Conservation (phyloP, 2,113 vertebrate genomes). For the Pleuronectes platessa region DNA sequence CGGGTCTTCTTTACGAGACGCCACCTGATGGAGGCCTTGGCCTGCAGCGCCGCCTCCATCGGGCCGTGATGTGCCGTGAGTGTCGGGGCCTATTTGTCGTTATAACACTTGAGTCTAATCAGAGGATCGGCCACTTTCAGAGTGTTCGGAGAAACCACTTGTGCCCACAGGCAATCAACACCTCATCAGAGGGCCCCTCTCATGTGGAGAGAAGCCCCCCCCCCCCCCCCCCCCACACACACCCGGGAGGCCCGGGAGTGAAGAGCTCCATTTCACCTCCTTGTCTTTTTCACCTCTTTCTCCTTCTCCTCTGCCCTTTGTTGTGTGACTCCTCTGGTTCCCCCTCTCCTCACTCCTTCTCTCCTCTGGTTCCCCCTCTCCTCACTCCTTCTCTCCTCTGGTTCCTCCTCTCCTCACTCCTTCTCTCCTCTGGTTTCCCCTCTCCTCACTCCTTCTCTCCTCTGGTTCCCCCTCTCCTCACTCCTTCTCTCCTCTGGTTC, state of each 20-base stretch:
- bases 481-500: too few species aligned
- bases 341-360: not conserved
- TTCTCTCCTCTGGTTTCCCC: too few species aligned
- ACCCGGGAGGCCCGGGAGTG: constrained; percentile 43
- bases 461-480: too few species aligned
- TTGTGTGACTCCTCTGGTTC: not conserved
- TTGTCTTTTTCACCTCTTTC: constrained; percentile 37
- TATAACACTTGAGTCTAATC: constrained; percentile 78
- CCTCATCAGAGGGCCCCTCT: constrained; percentile 76
- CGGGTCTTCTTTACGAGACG: constrained; percentile 19
- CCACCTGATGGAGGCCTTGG: constrained; percentile 57
- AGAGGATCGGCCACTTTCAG: constrained; percentile 74
- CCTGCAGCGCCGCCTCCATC: constrained; percentile 46
- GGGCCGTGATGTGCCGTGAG: constrained; percentile 51
- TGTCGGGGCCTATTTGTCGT: constrained; percentile 72
- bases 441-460: too few species aligned
- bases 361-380: too few species aligned
- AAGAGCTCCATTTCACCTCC: constrained; percentile 69
- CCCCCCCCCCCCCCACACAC: too few species aligned
- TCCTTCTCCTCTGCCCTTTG: constrained; percentile 14
- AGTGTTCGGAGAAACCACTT: constrained; percentile 79
- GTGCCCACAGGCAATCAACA: constrained; percentile 81
- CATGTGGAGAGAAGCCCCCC: constrained; percentile 57
- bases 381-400: too few species aligned
- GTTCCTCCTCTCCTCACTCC: too few species aligned